Evolutionary conservation across 2,797 vertebrate genomes (phyloP).

Genomic region (Scarus forsteni): DNA sequence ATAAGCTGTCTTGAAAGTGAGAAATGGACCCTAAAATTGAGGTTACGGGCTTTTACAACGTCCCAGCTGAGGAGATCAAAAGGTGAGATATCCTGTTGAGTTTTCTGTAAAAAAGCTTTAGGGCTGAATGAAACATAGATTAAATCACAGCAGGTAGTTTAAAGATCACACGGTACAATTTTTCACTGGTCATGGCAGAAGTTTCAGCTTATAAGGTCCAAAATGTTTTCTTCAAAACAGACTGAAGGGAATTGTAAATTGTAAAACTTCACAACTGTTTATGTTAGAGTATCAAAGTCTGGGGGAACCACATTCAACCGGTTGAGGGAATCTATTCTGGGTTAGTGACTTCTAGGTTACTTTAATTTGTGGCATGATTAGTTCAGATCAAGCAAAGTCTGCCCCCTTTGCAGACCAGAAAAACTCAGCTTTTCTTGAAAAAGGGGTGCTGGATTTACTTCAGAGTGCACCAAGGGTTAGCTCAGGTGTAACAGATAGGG

Average conservation of each 20-base stretch:
- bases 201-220: not conserved
- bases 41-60: slow-evolving; percentile 13
- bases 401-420: too few species aligned
- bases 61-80: slow-evolving; percentile 10
- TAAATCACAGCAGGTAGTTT: slow-evolving; percentile 3
- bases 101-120: slow-evolving; percentile 5
- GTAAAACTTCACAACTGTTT: not conserved
- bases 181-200: slow-evolving; percentile 3
- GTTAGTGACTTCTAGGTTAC: too few species aligned
- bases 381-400: too few species aligned
- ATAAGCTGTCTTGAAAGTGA: slow-evolving; percentile 6
- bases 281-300: slow-evolving; percentile 6
- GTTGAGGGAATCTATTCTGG: too few species aligned
- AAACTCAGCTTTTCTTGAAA: too few species aligned
- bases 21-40: slow-evolving; percentile 19
- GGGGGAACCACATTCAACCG: slow-evolving; percentile 10
- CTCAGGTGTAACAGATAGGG: too few species aligned
- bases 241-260: not conserved
- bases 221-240: not conserved
- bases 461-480: too few species aligned
- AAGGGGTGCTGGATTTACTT: too few species aligned
- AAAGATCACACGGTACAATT: slow-evolving; percentile 11
- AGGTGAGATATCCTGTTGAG: slow-evolving; percentile 21
- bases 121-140: slow-evolving; percentile 23
- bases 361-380: too few species aligned